Evolutionary conservation across 2,888 invertebrate species (phyloP).

Genomic region (Gibbula magus): DNA sequence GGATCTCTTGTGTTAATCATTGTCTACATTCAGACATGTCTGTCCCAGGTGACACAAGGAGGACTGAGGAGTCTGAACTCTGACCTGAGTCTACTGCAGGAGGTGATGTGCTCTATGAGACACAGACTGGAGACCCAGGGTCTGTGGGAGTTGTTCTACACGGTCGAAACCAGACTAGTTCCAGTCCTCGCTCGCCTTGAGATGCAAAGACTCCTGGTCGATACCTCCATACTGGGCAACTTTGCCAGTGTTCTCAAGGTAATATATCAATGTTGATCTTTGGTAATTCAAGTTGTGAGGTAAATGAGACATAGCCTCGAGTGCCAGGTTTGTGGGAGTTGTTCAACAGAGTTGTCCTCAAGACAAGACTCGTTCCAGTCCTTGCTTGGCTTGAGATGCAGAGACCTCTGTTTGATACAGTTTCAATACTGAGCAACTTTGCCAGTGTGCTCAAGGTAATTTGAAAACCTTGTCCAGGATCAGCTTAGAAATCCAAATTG

Average conservation of each 20-base stretch:
- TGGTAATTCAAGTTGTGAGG: background rate
- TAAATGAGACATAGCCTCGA: no score
- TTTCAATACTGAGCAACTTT: no score
- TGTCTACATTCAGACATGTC: no score
- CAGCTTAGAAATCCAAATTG: no score
- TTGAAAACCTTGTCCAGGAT: no score
- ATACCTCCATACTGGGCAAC: constrained; percentile 51
- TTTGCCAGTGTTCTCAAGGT: constrained; percentile 66
- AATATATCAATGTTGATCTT: background rate
- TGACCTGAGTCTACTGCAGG: constrained; percentile 37
- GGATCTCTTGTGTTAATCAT: no score
- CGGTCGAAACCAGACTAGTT: constrained; percentile 62
- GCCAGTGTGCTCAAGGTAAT: no score
- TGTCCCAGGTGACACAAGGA: background rate
- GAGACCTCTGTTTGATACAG: no score
- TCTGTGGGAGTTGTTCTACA: constrained; percentile 57
- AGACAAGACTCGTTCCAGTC: no score
- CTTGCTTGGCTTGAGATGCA: no score
- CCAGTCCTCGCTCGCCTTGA: constrained; percentile 68
- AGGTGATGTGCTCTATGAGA: constrained; percentile 41
- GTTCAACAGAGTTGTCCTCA: no score
- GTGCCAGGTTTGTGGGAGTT: no score
- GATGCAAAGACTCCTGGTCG: constrained; percentile 52
- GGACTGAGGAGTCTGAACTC: constrained; percentile 26
- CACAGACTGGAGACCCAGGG: constrained; percentile 48